phyloP scores from a whole-genome alignment of 2,888 invertebrate genomes.

The Apamea epomidion region DNA sequence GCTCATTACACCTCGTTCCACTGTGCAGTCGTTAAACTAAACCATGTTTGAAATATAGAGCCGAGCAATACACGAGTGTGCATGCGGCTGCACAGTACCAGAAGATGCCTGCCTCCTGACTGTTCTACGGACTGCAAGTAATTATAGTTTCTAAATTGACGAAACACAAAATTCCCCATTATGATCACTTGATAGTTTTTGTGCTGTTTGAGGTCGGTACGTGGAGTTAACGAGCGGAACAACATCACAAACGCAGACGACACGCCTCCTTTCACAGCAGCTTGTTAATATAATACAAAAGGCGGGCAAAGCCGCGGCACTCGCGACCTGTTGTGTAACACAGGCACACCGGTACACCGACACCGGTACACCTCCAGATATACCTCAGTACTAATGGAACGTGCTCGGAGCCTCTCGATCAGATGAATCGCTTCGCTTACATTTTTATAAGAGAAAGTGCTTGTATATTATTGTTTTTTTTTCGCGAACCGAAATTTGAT shows the following conservation, averaged over 20 bases:
- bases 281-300: background rate
- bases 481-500: slow-evolving; percentile 31
- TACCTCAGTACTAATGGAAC: slow-evolving; percentile 37
- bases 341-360: background rate
- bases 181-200: background rate
- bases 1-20: background rate
- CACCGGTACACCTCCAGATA: background rate
- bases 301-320: background rate
- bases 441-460: slow-evolving; percentile 33
- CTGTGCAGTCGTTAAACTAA: background rate
- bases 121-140: background rate
- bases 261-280: background rate
- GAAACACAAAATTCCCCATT: background rate
- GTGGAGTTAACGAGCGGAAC: background rate
- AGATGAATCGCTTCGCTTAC: slow-evolving; percentile 31
- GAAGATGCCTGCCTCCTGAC: background rate
- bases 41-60: slow-evolving; percentile 5
- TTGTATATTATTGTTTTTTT: slow-evolving; percentile 25
- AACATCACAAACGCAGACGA: background rate
- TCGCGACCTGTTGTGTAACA: background rate
- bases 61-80: background rate
- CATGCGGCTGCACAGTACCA: background rate
- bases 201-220: background rate
- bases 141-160: background rate
- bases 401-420: slow-evolving; percentile 28